Percentiles rank a stretch among this genome's conserved stretches.
These are phyloP conservation scores for Epinotia brunnichana DNA, from an alignment of 2,888 invertebrate genomes.

Conservation along the genomic window DNA sequence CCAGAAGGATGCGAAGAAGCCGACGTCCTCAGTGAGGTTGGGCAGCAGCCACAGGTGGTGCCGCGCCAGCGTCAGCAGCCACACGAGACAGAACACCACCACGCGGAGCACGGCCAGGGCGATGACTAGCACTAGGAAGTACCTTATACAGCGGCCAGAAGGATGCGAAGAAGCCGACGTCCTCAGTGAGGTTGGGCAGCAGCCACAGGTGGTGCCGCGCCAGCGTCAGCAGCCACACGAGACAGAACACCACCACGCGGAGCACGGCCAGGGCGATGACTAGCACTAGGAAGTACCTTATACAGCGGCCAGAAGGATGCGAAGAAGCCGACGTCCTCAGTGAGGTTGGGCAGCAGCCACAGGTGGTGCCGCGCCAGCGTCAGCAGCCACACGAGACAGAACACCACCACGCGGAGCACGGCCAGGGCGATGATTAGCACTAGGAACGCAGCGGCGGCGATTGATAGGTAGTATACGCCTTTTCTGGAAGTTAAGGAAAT, in stretches of 20 bases:
- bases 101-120: too few species aligned
- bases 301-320: constrained; percentile 99
- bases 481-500: constrained; percentile 84
- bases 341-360: constrained; percentile 99
- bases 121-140: too few species aligned
- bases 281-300: constrained; percentile 88
- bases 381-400: constrained; percentile 94
- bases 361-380: constrained; percentile 96
- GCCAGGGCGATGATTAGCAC: constrained; percentile 96
- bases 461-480: constrained; percentile 98
- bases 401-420: constrained; percentile 94
- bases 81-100: constrained; percentile 51
- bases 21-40: too few species aligned
- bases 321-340: constrained; percentile 99
- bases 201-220: neutral
- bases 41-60: too few species aligned
- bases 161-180: neutral
- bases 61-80: too few species aligned
- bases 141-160: constrained; percentile 88
- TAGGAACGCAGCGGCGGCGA: constrained; percentile 97
- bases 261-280: too few species aligned
- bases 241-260: constrained; percentile 53
- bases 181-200: neutral
- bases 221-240: too few species aligned
- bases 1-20: neutral